Conservation (phyloP, 2,888 invertebrate genomes). For the Lycaena phlaeas region DNA sequence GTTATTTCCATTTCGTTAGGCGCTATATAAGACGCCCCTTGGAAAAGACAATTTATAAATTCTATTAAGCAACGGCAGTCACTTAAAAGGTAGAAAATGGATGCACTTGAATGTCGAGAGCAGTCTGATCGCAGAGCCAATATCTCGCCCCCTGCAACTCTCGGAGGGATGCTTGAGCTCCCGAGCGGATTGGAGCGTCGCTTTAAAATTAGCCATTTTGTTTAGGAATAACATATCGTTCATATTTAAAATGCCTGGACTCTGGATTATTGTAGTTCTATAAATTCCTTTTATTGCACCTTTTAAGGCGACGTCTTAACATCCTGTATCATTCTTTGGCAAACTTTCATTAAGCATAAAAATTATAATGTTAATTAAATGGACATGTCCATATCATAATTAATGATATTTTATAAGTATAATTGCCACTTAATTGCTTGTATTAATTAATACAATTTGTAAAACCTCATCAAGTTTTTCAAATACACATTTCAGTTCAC, state of each 20-base stretch:
- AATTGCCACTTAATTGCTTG: slow-evolving; percentile 2
- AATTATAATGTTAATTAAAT: too few relatives aligned
- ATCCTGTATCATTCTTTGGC: too few relatives aligned
- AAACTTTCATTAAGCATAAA: too few relatives aligned
- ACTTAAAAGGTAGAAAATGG: slow-evolving; percentile 8
- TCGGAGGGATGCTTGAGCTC: not conserved
- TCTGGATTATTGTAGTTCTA: too few relatives aligned
- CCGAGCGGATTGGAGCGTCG: not conserved
- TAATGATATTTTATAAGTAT: too few relatives aligned
- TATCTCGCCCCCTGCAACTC: slow-evolving; percentile 3
- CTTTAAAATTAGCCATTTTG: slow-evolving; percentile 5
- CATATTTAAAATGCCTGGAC: not conserved
- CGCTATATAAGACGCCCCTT: slow-evolving; percentile 5
- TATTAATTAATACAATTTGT: not conserved
- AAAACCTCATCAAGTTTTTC: not conserved
- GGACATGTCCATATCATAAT: too few relatives aligned
- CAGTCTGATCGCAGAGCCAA: slow-evolving; percentile 6
- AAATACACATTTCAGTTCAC: too few relatives aligned
- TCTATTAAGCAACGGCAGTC: slow-evolving; percentile 7
- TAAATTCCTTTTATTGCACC: too few relatives aligned
- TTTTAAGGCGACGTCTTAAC: too few relatives aligned
- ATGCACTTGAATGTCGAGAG: slow-evolving; percentile 9
- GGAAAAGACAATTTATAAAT: slow-evolving; percentile 7
- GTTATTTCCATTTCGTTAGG: slow-evolving; percentile 3
- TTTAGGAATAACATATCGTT: not conserved